A percentile compares a stretch with the other conserved stretches of the same genome.
Conservation (phyloP, 2,888 invertebrate genomes). For the Napeogenes sylphis region DNA sequence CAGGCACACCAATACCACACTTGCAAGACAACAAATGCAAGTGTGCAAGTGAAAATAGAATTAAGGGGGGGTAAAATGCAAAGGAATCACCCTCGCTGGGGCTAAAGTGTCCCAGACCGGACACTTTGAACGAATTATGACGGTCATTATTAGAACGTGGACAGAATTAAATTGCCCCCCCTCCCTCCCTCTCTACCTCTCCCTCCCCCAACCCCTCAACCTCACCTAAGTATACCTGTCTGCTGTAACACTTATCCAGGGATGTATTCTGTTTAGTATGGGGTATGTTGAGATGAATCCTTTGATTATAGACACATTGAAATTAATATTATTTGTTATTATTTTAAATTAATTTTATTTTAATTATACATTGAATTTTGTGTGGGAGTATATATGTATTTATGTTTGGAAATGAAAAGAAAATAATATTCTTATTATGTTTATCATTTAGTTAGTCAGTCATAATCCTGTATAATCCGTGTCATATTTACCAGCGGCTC, state of each 20-base stretch:
- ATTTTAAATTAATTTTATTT: not conserved
- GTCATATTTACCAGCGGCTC: not conserved
- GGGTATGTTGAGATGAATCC: constrained; percentile 1
- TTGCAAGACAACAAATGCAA: constrained; percentile 43
- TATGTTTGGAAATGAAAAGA: too few species aligned
- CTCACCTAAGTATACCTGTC: constrained; percentile 72
- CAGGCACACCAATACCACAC: constrained; percentile 3
- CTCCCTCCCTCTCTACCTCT: constrained; percentile 43
- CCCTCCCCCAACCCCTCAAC: constrained; percentile 48
- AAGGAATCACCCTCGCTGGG: constrained; percentile 69
- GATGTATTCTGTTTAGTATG: constrained; percentile 3
- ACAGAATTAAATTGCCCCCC: constrained; percentile 80
- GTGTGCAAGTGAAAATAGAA: constrained; percentile 77
- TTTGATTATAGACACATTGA: constrained; percentile 1
- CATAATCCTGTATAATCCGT: not conserved
- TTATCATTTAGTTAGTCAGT: not conserved
- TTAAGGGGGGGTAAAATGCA: constrained; percentile 70
- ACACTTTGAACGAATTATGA: constrained; percentile 81
- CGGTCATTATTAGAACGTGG: constrained; percentile 81
- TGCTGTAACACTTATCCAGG: constrained; percentile 65
- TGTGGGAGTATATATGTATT: too few species aligned
- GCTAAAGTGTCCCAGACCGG: constrained; percentile 75
- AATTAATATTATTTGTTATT: not conserved
- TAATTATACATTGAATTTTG: not conserved
- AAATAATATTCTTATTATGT: too few species aligned